Evolutionary conservation across 2,113 vertebrate genomes (phyloP).

Genomic region (Labeo rohita): DNA sequence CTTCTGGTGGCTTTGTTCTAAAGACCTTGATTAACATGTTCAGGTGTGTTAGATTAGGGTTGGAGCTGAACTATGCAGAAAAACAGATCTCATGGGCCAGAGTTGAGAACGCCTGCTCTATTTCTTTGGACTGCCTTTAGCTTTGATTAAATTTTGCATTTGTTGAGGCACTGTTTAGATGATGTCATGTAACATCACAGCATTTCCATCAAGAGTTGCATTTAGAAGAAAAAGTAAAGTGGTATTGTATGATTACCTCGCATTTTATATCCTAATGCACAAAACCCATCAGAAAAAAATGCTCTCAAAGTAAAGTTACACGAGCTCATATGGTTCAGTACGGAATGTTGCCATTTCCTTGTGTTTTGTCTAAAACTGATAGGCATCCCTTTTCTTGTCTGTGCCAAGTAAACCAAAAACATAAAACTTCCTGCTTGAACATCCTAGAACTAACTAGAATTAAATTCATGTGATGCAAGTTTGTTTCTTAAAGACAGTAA

Average conservation of each 20-base stretch:
- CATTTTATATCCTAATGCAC: not conserved
- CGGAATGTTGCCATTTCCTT: slow-evolving; percentile 55
- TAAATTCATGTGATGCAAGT: not conserved
- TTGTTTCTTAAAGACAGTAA: not conserved
- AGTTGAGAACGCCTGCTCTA: too few species aligned
- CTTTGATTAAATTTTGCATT: too few species aligned
- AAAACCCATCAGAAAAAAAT: not conserved
- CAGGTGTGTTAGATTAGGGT: too few species aligned
- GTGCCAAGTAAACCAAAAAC: slow-evolving; percentile 13
- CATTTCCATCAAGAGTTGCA: too few species aligned
- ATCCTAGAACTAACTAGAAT: not conserved
- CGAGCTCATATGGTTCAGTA: not conserved
- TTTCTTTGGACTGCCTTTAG: too few species aligned
- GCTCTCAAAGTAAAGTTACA: slow-evolving; percentile 27
- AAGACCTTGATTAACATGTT: too few species aligned
- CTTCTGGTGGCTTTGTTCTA: too few species aligned
- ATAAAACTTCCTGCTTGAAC: slow-evolving; percentile 22
- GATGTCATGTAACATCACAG: too few species aligned
- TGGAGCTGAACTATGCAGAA: too few species aligned
- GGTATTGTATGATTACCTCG: not conserved
- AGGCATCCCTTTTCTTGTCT: slow-evolving; percentile 23
- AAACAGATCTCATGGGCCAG: too few species aligned
- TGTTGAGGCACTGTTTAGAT: too few species aligned
- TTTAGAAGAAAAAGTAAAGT: not conserved
- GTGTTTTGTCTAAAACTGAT: slow-evolving; percentile 54